These are phyloP conservation scores for Drosophila atripex DNA, from an alignment of 2,888 invertebrate genomes.

Conservation along the genomic window DNA sequence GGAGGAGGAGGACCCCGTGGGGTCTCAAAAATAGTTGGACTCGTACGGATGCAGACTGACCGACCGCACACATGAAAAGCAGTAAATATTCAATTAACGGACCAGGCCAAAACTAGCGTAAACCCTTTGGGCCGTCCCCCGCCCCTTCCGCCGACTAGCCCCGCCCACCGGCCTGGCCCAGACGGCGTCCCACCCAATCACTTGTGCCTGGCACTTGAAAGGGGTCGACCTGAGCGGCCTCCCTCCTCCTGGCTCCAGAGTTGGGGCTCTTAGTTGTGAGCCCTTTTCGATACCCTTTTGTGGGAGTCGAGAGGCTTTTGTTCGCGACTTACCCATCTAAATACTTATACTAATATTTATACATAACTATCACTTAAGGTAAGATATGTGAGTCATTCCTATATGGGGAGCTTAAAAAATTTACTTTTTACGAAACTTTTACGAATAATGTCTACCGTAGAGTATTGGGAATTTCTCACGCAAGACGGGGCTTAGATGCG, in stretches of 20 bases:
- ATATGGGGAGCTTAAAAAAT: neutral
- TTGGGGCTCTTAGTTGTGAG: neutral
- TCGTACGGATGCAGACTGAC: constrained; percentile 39
- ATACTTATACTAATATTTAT: neutral
- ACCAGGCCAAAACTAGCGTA: constrained; percentile 53
- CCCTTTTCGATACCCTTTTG: constrained; percentile 12
- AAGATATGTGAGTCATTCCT: neutral
- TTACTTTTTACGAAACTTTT: no score
- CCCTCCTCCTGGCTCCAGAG: neutral
- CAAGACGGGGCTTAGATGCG: neutral
- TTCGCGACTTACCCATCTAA: neutral
- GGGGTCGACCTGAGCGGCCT: constrained; percentile 3
- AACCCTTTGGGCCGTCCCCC: constrained; percentile 47
- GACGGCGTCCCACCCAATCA: constrained; percentile 25
- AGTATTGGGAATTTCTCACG: neutral
- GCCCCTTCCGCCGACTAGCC: neutral
- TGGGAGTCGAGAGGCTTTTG: neutral
- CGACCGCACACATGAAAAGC: constrained; percentile 46
- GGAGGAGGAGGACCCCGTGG: neutral
- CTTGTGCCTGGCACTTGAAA: constrained; percentile 45
- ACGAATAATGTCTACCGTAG: neutral
- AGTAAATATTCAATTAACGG: constrained; percentile 74
- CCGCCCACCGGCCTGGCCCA: constrained; percentile 9
- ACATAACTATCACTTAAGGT: no score
- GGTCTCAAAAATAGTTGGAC: constrained; percentile 23